Base-by-base conservation (phyloP, 2,113 vertebrate genomes). In the Tachuris rubrigastra region DNA sequence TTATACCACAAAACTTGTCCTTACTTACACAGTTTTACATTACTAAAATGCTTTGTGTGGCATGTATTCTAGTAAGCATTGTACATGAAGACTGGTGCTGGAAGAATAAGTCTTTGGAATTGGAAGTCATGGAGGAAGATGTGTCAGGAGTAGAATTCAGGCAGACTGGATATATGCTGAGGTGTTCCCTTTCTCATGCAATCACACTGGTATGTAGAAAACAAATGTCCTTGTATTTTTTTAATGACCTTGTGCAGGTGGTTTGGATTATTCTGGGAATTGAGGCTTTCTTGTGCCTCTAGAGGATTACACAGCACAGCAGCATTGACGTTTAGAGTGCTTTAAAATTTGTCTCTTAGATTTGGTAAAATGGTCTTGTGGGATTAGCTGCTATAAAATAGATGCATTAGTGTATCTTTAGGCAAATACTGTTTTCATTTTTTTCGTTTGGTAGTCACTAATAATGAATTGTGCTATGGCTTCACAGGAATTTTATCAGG, bases 81-180 rank as follows among this genome's bases (percentile, higher is more conserved):
- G 96, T 98, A 80, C 99, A 99, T 11, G 99, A 99, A 81, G 99
- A 99, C 90, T 99, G 99, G 99, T 99, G 99, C 97, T 99, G 99
- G 99, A 99, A 98, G 86, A 99, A 99, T 65, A 99, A 99, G 94
- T 99, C 99, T 6, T 95, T 99, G 95, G 99, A 99, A 94, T 90
- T 99, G 95, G 99, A 99, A 77, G 98, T 99, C 59, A 93, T 98
- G 96, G 99, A 99, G 44, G 98, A 98, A 0, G 99, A 99, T 6
- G 97, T 99, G 60, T 95, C 98, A 4, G 98, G 98, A 4, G 88
- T 99, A 41, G 99, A 99, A 97, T 99, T 99, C 93, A 98, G 99
- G 93, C 99, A 99, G 97, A 99, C 99, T 7, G 99, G 99, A 85
- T 99, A 99, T 94, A 99, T 99, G 98, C 98, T 99, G 66, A 98